Percentiles rank a stretch among this genome's conserved stretches.
Evolutionary conservation across 2,888 invertebrate genomes (phyloP).

Genomic region (Calephelis perditalis): DNA sequence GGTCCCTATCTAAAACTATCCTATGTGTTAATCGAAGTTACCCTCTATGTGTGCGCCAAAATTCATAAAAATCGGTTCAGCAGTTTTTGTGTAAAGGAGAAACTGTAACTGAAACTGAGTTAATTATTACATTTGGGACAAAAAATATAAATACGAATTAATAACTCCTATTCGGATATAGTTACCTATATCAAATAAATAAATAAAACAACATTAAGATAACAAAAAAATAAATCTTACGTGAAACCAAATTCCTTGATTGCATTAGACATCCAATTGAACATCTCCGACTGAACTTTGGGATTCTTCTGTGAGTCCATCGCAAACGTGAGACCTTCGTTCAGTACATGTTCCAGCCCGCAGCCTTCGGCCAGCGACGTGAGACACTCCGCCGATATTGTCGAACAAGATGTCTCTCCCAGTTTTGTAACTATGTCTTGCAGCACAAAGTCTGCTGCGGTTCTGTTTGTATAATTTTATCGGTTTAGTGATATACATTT

Average conservation of each 20-base stretch:
- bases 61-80: no score
- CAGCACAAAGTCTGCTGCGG: constrained; percentile 85
- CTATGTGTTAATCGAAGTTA: no score
- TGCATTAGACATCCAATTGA: constrained; percentile 87
- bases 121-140: no score
- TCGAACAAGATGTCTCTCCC: constrained; percentile 89
- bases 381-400: constrained; percentile 82
- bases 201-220: no score
- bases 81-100: no score
- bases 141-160: no score
- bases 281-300: constrained; percentile 91
- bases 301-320: constrained; percentile 92
- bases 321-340: constrained; percentile 84
- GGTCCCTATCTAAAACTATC: no score
- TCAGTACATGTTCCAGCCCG: constrained; percentile 85
- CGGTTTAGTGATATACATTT: no score
- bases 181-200: no score
- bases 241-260: constrained; percentile 92
- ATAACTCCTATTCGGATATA: no score
- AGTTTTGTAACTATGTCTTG: constrained; percentile 91
- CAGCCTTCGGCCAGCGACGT: constrained; percentile 88
- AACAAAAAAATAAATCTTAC: constrained; percentile 65
- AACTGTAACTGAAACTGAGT: no score
- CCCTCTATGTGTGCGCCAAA: no score
- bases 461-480: constrained; percentile 51